Percentiles rank a stretch among this genome's conserved stretches.
phyloP scores from a whole-genome alignment of 2,888 invertebrate genomes.

The Eupithecia centaureata region DNA sequence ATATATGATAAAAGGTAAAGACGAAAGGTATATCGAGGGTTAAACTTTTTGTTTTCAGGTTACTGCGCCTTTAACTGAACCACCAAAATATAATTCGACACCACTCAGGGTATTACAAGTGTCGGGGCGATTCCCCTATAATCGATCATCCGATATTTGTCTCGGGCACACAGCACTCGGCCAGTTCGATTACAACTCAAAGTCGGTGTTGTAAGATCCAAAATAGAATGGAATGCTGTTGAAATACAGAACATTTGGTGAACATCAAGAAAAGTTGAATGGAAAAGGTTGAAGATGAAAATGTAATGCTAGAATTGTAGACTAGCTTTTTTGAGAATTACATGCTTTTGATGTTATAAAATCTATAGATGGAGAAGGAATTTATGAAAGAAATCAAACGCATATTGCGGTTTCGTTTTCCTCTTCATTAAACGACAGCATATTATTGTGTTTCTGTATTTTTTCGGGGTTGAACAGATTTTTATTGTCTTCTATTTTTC shows the following conservation, averaged over 20 bases:
- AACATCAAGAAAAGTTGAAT: neutral
- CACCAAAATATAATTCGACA: conserved; percentile 46
- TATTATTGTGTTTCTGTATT: neutral
- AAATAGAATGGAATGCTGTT: conserved; percentile 1
- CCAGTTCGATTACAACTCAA: conserved; percentile 28
- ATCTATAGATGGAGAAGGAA: neutral
- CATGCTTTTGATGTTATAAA: neutral
- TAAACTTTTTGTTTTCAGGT: too few species aligned
- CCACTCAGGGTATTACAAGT: conserved; percentile 57
- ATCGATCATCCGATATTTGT: conserved; percentile 50
- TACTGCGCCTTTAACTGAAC: conserved; percentile 4
- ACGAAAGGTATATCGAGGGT: too few species aligned
- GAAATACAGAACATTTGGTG: conserved; percentile 6
- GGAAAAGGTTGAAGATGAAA: neutral
- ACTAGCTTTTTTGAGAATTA: neutral
- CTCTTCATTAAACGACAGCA: too few species aligned
- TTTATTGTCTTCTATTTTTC: too few species aligned
- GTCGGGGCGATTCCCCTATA: conserved; percentile 49
- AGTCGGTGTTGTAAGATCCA: conserved; percentile 17
- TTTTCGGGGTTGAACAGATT: too few species aligned
- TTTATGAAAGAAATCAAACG: neutral
- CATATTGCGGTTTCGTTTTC: too few species aligned
- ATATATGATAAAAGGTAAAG: too few species aligned
- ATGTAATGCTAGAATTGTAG: neutral
- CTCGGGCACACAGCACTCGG: neutral